These are phyloP conservation scores for Meandrusa payeni DNA, from an alignment of 2,888 invertebrate genomes.

Conservation along the genomic window DNA sequence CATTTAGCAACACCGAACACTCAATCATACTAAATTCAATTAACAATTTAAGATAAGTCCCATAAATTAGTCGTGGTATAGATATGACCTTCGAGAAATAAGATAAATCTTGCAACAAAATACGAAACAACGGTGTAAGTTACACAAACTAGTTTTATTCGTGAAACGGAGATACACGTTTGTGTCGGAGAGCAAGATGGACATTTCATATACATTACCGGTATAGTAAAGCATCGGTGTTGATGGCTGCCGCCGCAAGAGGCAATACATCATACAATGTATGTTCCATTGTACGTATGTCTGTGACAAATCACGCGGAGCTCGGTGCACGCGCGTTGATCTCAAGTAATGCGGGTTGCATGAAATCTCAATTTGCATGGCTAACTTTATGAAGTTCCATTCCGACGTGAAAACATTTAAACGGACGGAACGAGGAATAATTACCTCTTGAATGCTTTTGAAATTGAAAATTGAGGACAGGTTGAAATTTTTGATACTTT, in stretches of 20 bases:
- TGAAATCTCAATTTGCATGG: slow-evolving; percentile 38
- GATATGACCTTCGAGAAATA: no score
- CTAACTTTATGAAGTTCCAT: slow-evolving; percentile 19
- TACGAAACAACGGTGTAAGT: no score
- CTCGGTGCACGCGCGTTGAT: slow-evolving; percentile 38
- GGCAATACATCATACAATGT: slow-evolving; percentile 52
- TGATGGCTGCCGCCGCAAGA: slow-evolving; percentile 44
- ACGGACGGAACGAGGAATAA: neutral
- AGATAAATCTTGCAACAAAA: no score
- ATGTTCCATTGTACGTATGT: slow-evolving; percentile 57
- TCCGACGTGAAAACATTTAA: slow-evolving; percentile 14
- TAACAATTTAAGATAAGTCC: no score
- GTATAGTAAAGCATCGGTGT: slow-evolving; percentile 27
- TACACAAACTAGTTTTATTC: slow-evolving; percentile 2
- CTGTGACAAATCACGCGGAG: slow-evolving; percentile 54
- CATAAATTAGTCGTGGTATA: no score
- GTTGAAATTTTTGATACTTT: no score
- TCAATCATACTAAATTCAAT: no score
- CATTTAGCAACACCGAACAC: no score
- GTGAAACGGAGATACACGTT: neutral
- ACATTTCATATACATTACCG: slow-evolving; percentile 10
- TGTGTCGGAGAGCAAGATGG: slow-evolving; percentile 3
- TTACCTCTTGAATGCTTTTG: neutral
- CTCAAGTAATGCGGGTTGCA: slow-evolving; percentile 39
- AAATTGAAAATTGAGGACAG: no score